phyloP scores from a whole-genome alignment of 1,140 invertebrate genomes.

The Cardiocondyla obscurior region DNA sequence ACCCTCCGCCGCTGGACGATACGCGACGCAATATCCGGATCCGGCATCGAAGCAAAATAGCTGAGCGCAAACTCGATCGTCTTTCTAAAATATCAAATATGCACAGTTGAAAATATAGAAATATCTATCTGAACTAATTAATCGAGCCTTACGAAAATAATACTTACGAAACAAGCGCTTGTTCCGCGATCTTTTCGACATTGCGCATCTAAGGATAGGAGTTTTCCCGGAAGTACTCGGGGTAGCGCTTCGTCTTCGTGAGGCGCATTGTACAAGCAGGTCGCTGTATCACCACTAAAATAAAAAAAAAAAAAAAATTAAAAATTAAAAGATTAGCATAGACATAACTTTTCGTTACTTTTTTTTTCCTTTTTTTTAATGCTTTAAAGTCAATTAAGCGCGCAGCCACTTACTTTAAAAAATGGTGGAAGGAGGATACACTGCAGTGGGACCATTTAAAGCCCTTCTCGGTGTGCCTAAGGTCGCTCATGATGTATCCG shows the following conservation, averaged over 20 bases:
- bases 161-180: conserved; percentile 93
- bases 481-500: conserved; percentile 97
- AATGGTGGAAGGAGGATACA: conserved; percentile 97
- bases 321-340: no score
- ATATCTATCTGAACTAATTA: not conserved
- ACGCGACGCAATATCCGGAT: conserved; percentile 97
- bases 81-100: conserved; percentile 87
- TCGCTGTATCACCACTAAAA: conserved; percentile 95
- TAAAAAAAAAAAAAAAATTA: not conserved
- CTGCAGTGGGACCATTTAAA: conserved; percentile 97
- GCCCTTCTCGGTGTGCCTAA: conserved; percentile 96
- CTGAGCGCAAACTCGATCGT: conserved; percentile 97
- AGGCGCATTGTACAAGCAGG: conserved; percentile 96
- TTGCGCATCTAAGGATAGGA: conserved; percentile 95
- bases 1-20: conserved; percentile 96
- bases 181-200: conserved; percentile 96
- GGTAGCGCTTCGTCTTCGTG: conserved; percentile 96
- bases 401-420: conserved; percentile 91
- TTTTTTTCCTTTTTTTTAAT: no score
- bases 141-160: not conserved
- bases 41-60: conserved; percentile 97
- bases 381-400: not conserved
- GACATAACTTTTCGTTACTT: no score
- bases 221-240: conserved; percentile 93
- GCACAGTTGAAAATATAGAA: not conserved